Evolutionary conservation across 2,888 invertebrate genomes (phyloP), one percentile per base, ranked within the genome.

Genomic region (Ernsta delagoae): DNA sequence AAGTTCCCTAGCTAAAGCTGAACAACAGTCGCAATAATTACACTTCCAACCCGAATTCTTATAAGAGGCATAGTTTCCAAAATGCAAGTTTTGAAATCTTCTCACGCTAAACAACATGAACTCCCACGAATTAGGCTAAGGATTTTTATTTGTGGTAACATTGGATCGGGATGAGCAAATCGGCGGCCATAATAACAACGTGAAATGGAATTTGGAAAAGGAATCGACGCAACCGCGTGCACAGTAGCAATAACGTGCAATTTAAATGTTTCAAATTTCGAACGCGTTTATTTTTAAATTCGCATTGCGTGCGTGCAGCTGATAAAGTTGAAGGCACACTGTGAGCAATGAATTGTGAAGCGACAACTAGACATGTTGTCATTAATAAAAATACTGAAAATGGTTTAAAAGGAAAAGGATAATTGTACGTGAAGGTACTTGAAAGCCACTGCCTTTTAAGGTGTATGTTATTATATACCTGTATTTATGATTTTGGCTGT

Each of bases 221-320:
- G 81, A 79, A 79, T 78, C 80, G 75, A 74, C 71, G 73, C 76
- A 73, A 73, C 79, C 86, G 87, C 87, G 87, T 88, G 91, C 92
- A 92, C 93, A 85, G 93, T 93, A 93, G 93, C 93, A 86, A 85
- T 86, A 90, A 90, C 89, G 85, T 89, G 87, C 88, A 92, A 93
- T 93, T 92, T 93, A 93, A 93, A 93, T 93, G 89, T 88, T 93
- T 92, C 87, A 84, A 88, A 93, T 93, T 89, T 91, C 88, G 84
- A 89, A 88, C 82, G 78, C 77, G 80, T 79, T 80, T 75, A 74
- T 77, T 82, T 82, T 82, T 79, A 76, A 75, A 74, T 78, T 75
- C 70, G 83, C 76, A 73, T 73, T 50, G 48, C 48, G 48, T 48
- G 48, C 48, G 48, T 12, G 48, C 48, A 48, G 48, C 48, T 48